Evolutionary conservation across 2,888 invertebrate genomes (phyloP).

Genomic region (Erpobdella octoculata): DNA sequence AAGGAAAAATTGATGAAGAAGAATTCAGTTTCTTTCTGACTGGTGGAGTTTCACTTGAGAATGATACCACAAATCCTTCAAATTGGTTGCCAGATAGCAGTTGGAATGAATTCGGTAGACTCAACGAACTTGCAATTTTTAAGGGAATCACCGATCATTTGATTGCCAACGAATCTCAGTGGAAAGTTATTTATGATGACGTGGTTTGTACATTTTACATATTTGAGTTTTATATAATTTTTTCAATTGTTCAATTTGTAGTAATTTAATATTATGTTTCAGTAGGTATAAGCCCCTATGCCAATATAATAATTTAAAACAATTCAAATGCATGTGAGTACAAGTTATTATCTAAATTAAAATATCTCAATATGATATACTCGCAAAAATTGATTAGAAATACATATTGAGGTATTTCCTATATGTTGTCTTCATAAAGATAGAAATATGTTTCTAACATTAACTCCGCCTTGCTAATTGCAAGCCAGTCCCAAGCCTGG

Average conservation of each 20-base stretch:
- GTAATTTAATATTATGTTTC: not conserved
- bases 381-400: too few species aligned
- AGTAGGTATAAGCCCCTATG: not conserved
- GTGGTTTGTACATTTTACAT: too few species aligned
- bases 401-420: too few species aligned
- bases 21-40: slow-evolving; percentile 82
- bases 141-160: slow-evolving; percentile 13
- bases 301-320: too few species aligned
- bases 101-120: slow-evolving; percentile 57
- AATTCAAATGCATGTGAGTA: too few species aligned
- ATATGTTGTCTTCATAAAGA: too few species aligned
- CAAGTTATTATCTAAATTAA: too few species aligned
- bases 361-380: too few species aligned
- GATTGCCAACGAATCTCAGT: slow-evolving; percentile 51
- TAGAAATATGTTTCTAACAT: too few species aligned
- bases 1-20: slow-evolving; percentile 53
- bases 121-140: slow-evolving; percentile 44
- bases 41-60: slow-evolving; percentile 73
- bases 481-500: too few species aligned
- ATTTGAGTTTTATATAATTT: slow-evolving; percentile 57
- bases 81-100: slow-evolving; percentile 72
- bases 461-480: too few species aligned
- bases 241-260: slow-evolving; percentile 46
- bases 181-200: slow-evolving; percentile 65
- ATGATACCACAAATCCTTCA: slow-evolving; percentile 68